These are phyloP conservation scores for Adelosebastes latens DNA, from an alignment of 2,797 vertebrate species.

Conservation along the genomic window DNA sequence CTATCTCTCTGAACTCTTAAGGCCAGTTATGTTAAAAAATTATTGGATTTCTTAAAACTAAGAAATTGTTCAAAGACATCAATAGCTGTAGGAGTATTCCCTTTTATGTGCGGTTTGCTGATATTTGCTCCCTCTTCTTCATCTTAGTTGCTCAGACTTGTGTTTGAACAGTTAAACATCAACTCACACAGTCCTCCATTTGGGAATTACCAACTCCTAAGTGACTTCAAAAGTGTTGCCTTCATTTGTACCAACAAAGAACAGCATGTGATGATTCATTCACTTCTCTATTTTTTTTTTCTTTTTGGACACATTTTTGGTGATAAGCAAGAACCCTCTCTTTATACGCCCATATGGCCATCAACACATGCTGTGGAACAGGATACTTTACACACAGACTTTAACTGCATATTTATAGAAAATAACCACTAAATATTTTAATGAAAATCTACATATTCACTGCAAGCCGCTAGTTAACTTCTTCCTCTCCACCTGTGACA, in stretches of 20 bases:
- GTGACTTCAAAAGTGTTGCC: slow-evolving; percentile 57
- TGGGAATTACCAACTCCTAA: slow-evolving; percentile 54
- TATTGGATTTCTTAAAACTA: background rate
- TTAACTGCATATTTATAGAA: slow-evolving; percentile 24
- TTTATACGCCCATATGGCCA: slow-evolving; percentile 52
- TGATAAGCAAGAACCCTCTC: slow-evolving; percentile 27
- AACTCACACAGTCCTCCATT: slow-evolving; percentile 50
- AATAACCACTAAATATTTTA: background rate
- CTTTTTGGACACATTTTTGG: slow-evolving; percentile 44
- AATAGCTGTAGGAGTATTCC: slow-evolving; percentile 28
- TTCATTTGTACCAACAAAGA: slow-evolving; percentile 63
- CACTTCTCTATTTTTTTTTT: slow-evolving; percentile 9
- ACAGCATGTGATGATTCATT: slow-evolving; percentile 65
- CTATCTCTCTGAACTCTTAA: background rate
- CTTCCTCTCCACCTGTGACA: background rate
- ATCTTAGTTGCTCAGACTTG: slow-evolving; percentile 30
- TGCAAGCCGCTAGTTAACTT: background rate
- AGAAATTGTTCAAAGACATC: slow-evolving; percentile 26
- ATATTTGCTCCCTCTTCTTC: slow-evolving; percentile 45
- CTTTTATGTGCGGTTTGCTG: slow-evolving; percentile 41
- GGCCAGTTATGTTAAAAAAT: background rate
- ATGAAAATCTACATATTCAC: background rate
- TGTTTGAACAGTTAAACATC: slow-evolving; percentile 64
- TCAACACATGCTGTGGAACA: slow-evolving; percentile 44
- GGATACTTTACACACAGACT: slow-evolving; percentile 19